Percentiles rank a stretch among this genome's conserved stretches.
Evolutionary conservation across 2,888 invertebrate species (phyloP).

Genomic region (Ophion slaviceki): DNA sequence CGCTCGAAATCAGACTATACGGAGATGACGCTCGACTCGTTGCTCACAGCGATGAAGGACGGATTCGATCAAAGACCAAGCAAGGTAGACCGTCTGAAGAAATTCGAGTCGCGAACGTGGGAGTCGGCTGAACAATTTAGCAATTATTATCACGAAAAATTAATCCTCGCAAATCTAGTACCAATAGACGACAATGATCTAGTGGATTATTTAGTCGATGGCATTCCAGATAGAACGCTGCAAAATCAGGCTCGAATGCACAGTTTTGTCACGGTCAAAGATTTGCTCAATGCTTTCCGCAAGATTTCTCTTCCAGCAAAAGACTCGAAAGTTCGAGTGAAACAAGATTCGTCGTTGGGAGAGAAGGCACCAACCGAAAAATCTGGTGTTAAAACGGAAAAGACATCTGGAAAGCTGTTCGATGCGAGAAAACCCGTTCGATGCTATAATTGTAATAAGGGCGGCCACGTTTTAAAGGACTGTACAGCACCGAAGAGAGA

Average conservation of each 20-base stretch:
- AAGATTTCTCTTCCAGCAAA: slow-evolving; percentile 45
- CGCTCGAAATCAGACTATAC: slow-evolving; percentile 60
- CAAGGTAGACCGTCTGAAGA: slow-evolving; percentile 31
- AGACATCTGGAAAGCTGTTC: not conserved
- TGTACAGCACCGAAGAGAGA: slow-evolving; percentile 6
- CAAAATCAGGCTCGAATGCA: slow-evolving; percentile 45
- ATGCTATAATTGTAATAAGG: slow-evolving; percentile 24
- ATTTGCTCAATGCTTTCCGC: slow-evolving; percentile 57
- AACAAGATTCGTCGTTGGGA: not conserved
- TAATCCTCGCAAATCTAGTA: slow-evolving; percentile 59
- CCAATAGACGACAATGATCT: slow-evolving; percentile 58
- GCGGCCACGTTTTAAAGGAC: not conserved
- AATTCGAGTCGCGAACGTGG: slow-evolving; percentile 59
- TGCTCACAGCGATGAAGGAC: slow-evolving; percentile 52
- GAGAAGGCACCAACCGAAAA: not conserved
- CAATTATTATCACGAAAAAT: slow-evolving; percentile 64
- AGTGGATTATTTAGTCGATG: slow-evolving; percentile 63
- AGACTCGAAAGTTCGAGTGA: not conserved
- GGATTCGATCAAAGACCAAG: slow-evolving; percentile 53
- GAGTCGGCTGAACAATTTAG: slow-evolving; percentile 51
- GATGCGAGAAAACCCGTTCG: not conserved
- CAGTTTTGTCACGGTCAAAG: slow-evolving; percentile 28
- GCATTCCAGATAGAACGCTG: slow-evolving; percentile 57
- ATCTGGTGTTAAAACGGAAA: not conserved
- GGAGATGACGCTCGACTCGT: slow-evolving; percentile 24